These are phyloP conservation scores for Chanos chanos DNA, from an alignment of 2,797 vertebrate genomes.

Conservation along the genomic window DNA sequence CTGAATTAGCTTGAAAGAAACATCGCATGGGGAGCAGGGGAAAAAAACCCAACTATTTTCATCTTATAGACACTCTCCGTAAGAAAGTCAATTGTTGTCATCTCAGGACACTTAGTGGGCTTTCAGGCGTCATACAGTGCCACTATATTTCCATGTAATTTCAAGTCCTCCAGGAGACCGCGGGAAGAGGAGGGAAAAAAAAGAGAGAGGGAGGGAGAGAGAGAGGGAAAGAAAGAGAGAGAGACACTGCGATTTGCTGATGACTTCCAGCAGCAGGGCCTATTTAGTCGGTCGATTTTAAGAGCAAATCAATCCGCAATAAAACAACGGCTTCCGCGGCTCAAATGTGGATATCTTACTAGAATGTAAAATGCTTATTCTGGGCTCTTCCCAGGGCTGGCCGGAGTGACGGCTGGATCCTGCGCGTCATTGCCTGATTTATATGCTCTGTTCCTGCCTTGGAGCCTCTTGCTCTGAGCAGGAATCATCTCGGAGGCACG, in stretches of 20 bases:
- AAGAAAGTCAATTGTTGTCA: slow-evolving; percentile 2
- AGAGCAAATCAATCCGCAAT: slow-evolving; percentile 24
- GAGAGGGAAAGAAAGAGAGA: not conserved
- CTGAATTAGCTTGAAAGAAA: too few species aligned
- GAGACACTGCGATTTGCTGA: not conserved
- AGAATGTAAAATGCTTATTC: slow-evolving; percentile 7
- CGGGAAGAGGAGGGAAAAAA: not conserved
- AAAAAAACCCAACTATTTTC: not conserved
- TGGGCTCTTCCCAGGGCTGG: not conserved
- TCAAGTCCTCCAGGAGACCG: not conserved
- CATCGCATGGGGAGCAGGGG: too few species aligned
- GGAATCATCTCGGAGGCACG: slow-evolving; percentile 1
- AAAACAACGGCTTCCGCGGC: not conserved
- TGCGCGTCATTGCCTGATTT: not conserved
- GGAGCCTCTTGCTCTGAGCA: not conserved
- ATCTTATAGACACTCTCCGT: not conserved
- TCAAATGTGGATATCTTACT: not conserved
- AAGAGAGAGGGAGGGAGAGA: too few species aligned
- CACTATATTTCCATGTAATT: slow-evolving; percentile 8
- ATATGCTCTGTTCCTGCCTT: slow-evolving; percentile 11
- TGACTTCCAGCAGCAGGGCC: not conserved
- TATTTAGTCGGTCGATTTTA: slow-evolving; percentile 10
- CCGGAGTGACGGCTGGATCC: slow-evolving; percentile 4
- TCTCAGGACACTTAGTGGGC: not conserved
- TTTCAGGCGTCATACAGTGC: not conserved